These are phyloP conservation scores for Eilema griseolum DNA, from an alignment of 2,888 invertebrate species.

Conservation along the genomic window DNA sequence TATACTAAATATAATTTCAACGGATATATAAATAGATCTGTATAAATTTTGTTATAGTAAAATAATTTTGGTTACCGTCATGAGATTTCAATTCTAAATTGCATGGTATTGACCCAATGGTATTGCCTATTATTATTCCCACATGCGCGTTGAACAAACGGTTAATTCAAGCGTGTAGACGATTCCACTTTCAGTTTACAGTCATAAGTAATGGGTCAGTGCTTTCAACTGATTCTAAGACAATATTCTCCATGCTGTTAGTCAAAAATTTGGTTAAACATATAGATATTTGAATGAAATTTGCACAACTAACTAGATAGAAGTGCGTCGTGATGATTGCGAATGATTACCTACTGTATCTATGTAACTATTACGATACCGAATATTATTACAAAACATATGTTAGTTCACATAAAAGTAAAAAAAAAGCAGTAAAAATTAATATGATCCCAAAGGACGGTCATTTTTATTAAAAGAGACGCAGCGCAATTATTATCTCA, in stretches of 20 bases:
- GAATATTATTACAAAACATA: not conserved
- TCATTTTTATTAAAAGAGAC: not conserved
- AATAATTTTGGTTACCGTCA: constrained; percentile 37
- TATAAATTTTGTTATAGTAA: constrained; percentile 59
- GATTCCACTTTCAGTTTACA: constrained; percentile 25
- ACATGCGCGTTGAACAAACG: constrained; percentile 40
- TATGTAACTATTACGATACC: not conserved
- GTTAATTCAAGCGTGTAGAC: constrained; percentile 41
- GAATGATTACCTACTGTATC: constrained; percentile 23
- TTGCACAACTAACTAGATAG: constrained; percentile 22
- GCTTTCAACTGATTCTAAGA: constrained; percentile 33
- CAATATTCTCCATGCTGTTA: constrained; percentile 48
- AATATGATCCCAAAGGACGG: not conserved
- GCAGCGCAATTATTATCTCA: not conserved
- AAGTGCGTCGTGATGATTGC: constrained; percentile 27
- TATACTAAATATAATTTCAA: constrained; percentile 30
- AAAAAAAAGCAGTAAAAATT: not conserved
- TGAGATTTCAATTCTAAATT: constrained; percentile 22
- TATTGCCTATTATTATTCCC: constrained; percentile 26
- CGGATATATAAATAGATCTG: constrained; percentile 68
- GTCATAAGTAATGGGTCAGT: constrained; percentile 52
- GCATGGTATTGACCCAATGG: constrained; percentile 29
- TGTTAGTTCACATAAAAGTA: constrained; percentile 28
- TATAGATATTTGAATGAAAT: constrained; percentile 27
- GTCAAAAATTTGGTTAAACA: constrained; percentile 35